Evolutionary conservation across 2,797 vertebrate genomes (phyloP).

Genomic region (Liasis olivaceus): DNA sequence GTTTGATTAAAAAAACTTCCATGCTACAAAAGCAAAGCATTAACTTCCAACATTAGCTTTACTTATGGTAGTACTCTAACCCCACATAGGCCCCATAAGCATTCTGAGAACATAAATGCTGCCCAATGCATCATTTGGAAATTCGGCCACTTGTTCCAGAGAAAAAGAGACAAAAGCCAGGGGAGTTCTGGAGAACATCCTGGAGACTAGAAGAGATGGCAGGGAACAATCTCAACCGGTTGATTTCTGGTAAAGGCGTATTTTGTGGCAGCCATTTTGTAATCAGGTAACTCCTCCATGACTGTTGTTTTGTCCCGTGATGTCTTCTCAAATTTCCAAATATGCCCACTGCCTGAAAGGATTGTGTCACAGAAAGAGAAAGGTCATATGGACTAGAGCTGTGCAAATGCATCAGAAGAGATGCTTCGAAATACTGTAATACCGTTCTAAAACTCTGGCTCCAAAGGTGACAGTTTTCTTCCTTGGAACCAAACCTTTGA

Average conservation of each 20-base stretch:
- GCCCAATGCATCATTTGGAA: background rate
- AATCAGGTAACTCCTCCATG: background rate
- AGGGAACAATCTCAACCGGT: background rate
- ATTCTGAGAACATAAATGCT: background rate
- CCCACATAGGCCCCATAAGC: background rate
- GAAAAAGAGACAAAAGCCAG: background rate
- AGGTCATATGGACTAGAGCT: background rate
- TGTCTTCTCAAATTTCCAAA: background rate
- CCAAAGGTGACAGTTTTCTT: background rate
- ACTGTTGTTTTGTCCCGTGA: background rate
- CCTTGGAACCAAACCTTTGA: background rate
- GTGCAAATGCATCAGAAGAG: background rate
- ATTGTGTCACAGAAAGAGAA: background rate
- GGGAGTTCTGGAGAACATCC: background rate
- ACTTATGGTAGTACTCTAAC: background rate
- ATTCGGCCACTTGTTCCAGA: background rate
- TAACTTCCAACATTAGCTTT: background rate
- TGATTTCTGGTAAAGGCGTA: background rate
- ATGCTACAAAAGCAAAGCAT: background rate
- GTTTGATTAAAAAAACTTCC: background rate
- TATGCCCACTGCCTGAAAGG: background rate
- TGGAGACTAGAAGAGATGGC: background rate
- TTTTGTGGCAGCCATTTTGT: background rate
- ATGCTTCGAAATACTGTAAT: background rate
- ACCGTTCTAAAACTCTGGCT: background rate